Evolutionary conservation across 2,888 invertebrate genomes (phyloP).

Genomic region (Exocentrus adspersus): DNA sequence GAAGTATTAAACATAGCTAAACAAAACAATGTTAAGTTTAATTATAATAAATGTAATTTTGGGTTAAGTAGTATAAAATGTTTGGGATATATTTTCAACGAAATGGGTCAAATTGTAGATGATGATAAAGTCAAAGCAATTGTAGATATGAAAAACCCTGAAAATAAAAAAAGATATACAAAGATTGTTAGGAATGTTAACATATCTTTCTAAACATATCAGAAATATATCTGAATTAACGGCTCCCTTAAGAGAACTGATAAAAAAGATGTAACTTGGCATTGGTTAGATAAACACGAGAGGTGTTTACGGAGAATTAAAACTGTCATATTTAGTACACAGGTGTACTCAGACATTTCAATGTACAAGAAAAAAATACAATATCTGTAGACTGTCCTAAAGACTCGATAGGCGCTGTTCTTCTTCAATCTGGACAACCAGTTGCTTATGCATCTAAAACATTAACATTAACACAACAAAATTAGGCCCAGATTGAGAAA

Average conservation of each 20-base stretch:
- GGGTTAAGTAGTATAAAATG: not conserved
- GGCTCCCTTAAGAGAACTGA: not conserved
- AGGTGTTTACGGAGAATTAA: too few relatives aligned
- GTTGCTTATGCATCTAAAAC: not conserved
- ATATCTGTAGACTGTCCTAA: not conserved
- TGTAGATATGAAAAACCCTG: not conserved
- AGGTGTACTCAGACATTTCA: not conserved
- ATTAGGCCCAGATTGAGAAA: too few relatives aligned
- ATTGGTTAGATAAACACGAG: not conserved
- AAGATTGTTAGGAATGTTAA: too few relatives aligned
- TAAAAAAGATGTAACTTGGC: too few relatives aligned
- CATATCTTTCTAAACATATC: not conserved
- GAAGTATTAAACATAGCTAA: not conserved
- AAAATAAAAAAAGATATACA: not conserved
- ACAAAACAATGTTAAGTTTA: not conserved
- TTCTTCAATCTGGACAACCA: not conserved
- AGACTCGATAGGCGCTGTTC: not conserved
- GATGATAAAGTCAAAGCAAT: not conserved
- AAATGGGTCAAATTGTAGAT: too few relatives aligned
- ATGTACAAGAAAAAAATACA: not conserved
- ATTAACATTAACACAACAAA: too few relatives aligned
- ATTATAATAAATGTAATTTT: not conserved
- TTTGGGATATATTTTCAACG: too few relatives aligned
- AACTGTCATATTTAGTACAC: too few relatives aligned
- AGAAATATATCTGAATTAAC: not conserved